A percentile compares a stretch with the other conserved stretches of the same genome.
phyloP scores from a whole-genome alignment of 2,888 invertebrate genomes.

The Drosophila setosimentum region DNA sequence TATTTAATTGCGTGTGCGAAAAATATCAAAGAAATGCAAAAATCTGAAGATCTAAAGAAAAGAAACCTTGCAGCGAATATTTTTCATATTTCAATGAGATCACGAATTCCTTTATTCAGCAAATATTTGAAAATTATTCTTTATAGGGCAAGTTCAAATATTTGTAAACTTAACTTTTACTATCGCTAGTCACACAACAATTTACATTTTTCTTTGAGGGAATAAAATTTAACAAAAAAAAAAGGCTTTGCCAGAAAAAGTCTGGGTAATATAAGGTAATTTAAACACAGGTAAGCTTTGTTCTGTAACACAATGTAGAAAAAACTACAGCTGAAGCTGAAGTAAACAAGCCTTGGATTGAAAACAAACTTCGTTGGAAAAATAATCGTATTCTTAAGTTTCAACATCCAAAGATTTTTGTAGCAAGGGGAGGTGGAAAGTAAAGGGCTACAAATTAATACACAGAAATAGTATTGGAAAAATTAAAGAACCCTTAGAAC shows the following conservation, averaged over 20 bases:
- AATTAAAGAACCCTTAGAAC: neutral
- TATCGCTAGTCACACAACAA: neutral
- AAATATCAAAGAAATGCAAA: slow-evolving; percentile 6
- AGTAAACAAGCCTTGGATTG: slow-evolving; percentile 13
- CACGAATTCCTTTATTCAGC: neutral
- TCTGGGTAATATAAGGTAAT: slow-evolving; percentile 12
- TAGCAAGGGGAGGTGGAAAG: neutral
- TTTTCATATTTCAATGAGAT: neutral
- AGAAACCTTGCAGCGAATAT: slow-evolving; percentile 4
- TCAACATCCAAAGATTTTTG: neutral
- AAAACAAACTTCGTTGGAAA: slow-evolving; percentile 1
- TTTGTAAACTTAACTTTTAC: neutral
- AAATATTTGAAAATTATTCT: neutral
- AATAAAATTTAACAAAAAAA: slow-evolving; percentile 5
- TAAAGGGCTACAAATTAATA: neutral
- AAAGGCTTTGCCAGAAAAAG: neutral
- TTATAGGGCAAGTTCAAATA: neutral
- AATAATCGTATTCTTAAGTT: neutral
- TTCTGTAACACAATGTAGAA: neutral
- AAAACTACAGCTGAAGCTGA: neutral
- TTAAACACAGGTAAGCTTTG: neutral
- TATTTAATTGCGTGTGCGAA: slow-evolving; percentile 2
- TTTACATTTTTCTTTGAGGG: neutral
- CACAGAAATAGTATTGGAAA: neutral
- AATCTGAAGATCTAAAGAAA: neutral